phyloP scores from a whole-genome alignment of 2,888 invertebrate genomes.

The Orchesella flavescens region DNA sequence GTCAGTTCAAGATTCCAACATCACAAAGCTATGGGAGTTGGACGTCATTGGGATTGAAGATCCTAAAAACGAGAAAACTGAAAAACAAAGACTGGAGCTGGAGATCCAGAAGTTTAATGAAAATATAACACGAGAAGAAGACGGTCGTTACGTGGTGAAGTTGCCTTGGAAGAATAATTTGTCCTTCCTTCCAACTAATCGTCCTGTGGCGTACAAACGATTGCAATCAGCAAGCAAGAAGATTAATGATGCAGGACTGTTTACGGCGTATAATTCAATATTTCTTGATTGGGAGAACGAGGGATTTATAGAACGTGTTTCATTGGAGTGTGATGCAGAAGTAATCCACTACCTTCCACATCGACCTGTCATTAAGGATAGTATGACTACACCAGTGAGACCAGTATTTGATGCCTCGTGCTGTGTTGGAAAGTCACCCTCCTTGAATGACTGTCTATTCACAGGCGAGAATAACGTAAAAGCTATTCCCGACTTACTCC shows the following conservation, averaged over 20 bases:
- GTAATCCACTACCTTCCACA: neutral
- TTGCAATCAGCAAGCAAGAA: neutral
- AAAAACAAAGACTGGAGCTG: too few relatives aligned
- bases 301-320: neutral
- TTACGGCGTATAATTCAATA: neutral
- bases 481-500: neutral
- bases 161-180: neutral
- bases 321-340: too few relatives aligned
- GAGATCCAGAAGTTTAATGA: neutral
- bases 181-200: neutral
- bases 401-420: conserved; percentile 33
- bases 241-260: neutral
- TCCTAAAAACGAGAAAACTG: neutral
- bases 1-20: neutral
- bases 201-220: neutral
- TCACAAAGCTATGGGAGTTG: neutral
- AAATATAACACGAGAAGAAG: neutral
- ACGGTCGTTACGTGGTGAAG: neutral
- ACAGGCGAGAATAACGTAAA: neutral
- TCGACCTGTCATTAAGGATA: neutral
- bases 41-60: conserved; percentile 23
- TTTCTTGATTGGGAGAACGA: conserved; percentile 4
- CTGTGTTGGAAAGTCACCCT: neutral
- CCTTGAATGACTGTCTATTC: conserved; percentile 4
- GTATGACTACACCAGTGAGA: conserved; percentile 6